A percentile compares a stretch with the other conserved stretches of the same genome.
phyloP scores from a whole-genome alignment of 2,113 vertebrate species.

The Tapirus terrestris region DNA sequence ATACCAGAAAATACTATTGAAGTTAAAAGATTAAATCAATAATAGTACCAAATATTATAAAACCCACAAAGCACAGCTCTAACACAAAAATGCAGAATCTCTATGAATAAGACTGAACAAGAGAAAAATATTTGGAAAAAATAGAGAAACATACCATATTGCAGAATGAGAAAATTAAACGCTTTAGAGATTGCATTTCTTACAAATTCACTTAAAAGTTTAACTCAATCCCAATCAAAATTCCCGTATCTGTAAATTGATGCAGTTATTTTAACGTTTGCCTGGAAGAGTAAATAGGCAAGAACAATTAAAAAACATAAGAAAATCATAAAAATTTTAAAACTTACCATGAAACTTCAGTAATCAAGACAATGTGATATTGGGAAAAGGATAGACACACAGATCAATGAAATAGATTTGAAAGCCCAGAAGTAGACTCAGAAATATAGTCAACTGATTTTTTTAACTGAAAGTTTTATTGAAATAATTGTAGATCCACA shows the following conservation, averaged over 20 bases:
- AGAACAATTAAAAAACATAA: background rate
- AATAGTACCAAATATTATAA: constrained; percentile 8
- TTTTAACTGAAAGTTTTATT: background rate
- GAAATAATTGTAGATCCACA: background rate
- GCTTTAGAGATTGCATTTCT: background rate
- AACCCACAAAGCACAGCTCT: background rate
- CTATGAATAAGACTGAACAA: background rate
- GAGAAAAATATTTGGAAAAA: background rate
- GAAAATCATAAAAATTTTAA: background rate
- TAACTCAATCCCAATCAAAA: background rate
- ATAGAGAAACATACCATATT: background rate
- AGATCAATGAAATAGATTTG: background rate
- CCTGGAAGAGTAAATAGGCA: background rate
- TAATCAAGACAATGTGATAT: background rate
- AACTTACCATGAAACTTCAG: background rate
- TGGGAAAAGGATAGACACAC: background rate
- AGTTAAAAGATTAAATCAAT: constrained; percentile 48
- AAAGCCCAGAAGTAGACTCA: background rate
- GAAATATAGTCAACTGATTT: background rate
- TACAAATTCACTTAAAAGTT: background rate
- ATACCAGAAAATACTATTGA: background rate
- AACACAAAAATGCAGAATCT: constrained; percentile 8
- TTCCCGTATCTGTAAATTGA: background rate
- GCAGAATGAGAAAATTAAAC: constrained; percentile 21
- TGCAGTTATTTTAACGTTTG: constrained; percentile 23